A percentile compares a stretch with the other conserved stretches of the same genome.
These are phyloP conservation scores for Pelusios castaneus DNA, from an alignment of 2,113 vertebrate genomes.

Conservation along the genomic window DNA sequence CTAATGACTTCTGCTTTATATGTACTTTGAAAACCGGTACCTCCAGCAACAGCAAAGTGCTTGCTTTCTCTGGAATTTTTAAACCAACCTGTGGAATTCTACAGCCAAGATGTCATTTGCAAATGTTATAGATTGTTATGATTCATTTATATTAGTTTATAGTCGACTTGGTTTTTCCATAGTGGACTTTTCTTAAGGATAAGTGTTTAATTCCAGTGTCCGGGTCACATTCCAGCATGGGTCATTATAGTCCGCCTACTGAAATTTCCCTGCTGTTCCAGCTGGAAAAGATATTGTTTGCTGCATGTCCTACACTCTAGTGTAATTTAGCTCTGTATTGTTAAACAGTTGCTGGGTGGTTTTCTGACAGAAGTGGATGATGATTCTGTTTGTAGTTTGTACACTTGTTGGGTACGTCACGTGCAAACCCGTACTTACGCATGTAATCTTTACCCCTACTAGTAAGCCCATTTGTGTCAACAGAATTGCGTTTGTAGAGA, in stretches of 20 bases:
- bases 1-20: too few species aligned
- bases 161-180: fast-evolving
- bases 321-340: fast-evolving
- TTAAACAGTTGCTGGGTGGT: neutral
- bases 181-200: fast-evolving
- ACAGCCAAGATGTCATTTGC: neutral
- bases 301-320: neutral
- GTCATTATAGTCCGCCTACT: neutral
- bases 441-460: neutral
- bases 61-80: neutral
- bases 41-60: too few species aligned
- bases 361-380: neutral
- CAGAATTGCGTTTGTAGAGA: neutral
- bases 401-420: neutral
- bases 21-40: too few species aligned
- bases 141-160: neutral
- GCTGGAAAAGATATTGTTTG: neutral
- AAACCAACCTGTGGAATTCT: neutral
- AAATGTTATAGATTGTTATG: neutral
- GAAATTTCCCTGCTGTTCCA: neutral
- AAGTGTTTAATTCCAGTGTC: fast-evolving
- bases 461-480: fast-evolving
- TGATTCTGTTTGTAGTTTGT: neutral
- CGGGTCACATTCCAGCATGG: neutral
- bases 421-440: neutral